These are phyloP conservation scores for Tetragonula clypearis DNA, from an alignment of 1,140 invertebrate species.

Conservation along the genomic window DNA sequence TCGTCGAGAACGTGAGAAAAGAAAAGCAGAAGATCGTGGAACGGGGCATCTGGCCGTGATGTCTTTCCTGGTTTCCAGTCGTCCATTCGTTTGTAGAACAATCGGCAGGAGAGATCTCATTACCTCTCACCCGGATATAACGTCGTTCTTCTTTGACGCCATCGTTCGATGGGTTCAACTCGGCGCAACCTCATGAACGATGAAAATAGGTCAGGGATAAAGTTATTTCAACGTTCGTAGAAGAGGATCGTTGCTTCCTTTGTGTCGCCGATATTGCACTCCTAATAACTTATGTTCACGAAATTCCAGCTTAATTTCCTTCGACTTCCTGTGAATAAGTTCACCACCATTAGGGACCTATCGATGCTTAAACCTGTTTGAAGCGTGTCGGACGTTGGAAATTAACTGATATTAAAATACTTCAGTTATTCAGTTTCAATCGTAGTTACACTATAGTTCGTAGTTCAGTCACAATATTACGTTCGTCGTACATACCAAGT, in stretches of 20 bases:
- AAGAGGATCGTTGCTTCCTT: constrained; percentile 38
- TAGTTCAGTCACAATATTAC: no score
- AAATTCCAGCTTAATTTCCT: constrained; percentile 39
- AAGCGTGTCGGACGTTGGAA: not conserved
- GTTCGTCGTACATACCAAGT: no score
- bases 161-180: constrained; percentile 56
- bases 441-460: no score
- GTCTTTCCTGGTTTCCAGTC: not conserved
- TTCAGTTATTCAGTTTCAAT: no score
- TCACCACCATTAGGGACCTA: not conserved
- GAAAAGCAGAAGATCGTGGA: constrained; percentile 2
- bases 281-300: constrained; percentile 27
- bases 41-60: not conserved
- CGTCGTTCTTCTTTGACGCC: constrained; percentile 60
- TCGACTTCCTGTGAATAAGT: not conserved
- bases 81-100: constrained; percentile 53
- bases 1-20: not conserved
- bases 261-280: constrained; percentile 26
- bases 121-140: constrained; percentile 55
- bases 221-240: constrained; percentile 26
- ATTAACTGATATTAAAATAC: not conserved
- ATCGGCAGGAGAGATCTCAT: constrained; percentile 50
- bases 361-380: not conserved
- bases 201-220: constrained; percentile 62
- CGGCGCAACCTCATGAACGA: constrained; percentile 50